phyloP scores from a whole-genome alignment of 2,113 vertebrate genomes.

The Peromyscus leucopus region DNA sequence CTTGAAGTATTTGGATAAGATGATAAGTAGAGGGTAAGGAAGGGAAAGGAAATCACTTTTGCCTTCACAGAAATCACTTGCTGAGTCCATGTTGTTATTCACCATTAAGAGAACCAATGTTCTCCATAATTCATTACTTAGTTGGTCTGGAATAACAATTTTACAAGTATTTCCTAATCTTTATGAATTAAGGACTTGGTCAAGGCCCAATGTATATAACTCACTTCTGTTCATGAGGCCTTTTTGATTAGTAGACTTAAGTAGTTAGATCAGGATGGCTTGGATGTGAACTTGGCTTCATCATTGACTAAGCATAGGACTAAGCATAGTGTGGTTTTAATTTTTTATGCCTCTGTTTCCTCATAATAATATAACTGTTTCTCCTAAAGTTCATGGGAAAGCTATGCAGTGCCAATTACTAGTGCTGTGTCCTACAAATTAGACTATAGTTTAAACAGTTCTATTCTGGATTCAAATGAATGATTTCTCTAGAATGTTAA shows the following conservation, averaged over 20 bases:
- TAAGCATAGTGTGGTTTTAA: neutral
- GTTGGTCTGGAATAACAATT: neutral
- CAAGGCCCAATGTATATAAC: neutral
- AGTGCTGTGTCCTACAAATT: neutral
- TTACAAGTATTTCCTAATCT: neutral
- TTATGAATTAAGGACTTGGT: neutral
- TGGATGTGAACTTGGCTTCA: neutral
- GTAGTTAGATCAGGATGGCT: neutral
- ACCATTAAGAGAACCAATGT: neutral
- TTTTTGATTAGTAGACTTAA: neutral
- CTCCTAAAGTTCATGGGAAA: neutral
- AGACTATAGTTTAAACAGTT: neutral
- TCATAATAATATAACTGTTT: neutral
- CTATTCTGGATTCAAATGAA: neutral
- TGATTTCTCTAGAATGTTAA: neutral
- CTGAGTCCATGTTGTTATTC: neutral
- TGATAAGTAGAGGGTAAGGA: neutral
- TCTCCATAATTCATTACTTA: neutral
- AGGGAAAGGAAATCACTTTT: neutral
- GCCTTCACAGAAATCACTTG: neutral
- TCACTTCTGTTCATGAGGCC: neutral
- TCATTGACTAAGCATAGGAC: accelerated
- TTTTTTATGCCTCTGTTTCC: neutral
- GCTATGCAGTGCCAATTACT: neutral
- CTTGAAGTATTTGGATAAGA: neutral